Base-by-base conservation (phyloP, 2,888 invertebrate species). In the Tipula vernalis region DNA sequence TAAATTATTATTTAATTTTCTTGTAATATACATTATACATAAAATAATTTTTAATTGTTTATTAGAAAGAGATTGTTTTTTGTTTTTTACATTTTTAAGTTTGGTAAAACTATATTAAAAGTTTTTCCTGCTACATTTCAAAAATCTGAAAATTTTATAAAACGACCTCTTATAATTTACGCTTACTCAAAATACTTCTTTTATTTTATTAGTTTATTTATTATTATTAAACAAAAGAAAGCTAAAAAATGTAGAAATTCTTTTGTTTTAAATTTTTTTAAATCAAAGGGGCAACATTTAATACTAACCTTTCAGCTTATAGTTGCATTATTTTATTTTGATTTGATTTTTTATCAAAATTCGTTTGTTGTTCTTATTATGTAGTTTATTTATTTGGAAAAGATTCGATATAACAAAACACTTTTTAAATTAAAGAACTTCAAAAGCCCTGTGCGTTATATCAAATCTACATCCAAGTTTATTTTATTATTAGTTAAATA, bases 291-390 rank as follows among this genome's bases (percentile, higher is more conserved):
- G 15, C 36, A 36, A 84, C n/a, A 8, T 15, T 39, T 41, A 39
- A 28, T 41, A 84, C 39, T 39, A 84, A 84, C n/a, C 36, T 39
- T 84, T 39, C 41, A 39, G 84, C 84, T 84, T 84, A 39, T 84
- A 84, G 84, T 84, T 84, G 84, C 84, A 84, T 39, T 84, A 84
- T 84, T 84, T 39, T 39, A 15, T 84, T 84, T 84, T 39, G 84
- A 84, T 39, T 84, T 0, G 0, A 84, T 39, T 10, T 39, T 36
- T 8, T 39, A 15, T 84, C 5, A 39, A 39, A 36, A 39, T n/a
- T 28, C n/a, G 51, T 51, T 51, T 51, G 47, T 47, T 47, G 10
- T 47, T 28, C 28, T 28, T 28, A 28, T 28, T 5, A 51, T 51
- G n/a, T 51, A 5, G 51, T 15, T 71, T 10, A 71, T 71, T 71